phyloP scores from a whole-genome alignment of 2,888 invertebrate genomes.

The Rhorus exstirpatorius region DNA sequence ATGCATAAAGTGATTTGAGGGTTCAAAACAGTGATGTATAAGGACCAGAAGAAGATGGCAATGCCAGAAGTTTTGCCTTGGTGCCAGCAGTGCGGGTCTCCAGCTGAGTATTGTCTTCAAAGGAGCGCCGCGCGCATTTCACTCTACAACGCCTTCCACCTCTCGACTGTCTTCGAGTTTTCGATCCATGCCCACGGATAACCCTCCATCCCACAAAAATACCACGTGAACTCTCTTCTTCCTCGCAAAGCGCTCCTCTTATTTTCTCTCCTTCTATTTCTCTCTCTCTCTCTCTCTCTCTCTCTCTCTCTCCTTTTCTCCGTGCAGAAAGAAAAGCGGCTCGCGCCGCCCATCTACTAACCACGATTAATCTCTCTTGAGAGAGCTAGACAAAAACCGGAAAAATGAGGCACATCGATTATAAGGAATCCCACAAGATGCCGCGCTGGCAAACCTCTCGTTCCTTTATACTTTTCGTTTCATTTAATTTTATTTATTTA shows the following conservation, averaged over 20 bases:
- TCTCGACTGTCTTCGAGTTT: constrained; percentile 28
- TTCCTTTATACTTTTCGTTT: constrained; percentile 6
- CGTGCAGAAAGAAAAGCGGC: constrained; percentile 40
- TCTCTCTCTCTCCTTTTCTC: constrained; percentile 44
- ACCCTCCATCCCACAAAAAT: constrained; percentile 63
- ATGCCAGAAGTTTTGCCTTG: constrained; percentile 58
- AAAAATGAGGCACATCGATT: constrained; percentile 82
- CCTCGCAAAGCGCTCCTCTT: constrained; percentile 40
- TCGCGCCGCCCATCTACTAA: constrained; percentile 72
- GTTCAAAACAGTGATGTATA: constrained; percentile 45
- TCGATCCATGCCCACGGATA: constrained; percentile 54
- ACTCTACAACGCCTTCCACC: constrained; percentile 55
- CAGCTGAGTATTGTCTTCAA: constrained; percentile 79
- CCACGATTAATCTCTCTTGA: constrained; percentile 80
- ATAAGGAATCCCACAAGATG: constrained; percentile 66
- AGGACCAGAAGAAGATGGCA: constrained; percentile 56
- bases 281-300: too few species aligned
- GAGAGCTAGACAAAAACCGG: constrained; percentile 80
- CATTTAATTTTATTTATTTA: not conserved
- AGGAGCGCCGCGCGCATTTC: constrained; percentile 76
- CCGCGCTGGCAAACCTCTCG: constrained; percentile 21
- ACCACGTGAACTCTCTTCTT: constrained; percentile 56
- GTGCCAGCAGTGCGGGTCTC: constrained; percentile 74
- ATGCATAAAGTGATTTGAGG: constrained; percentile 41
- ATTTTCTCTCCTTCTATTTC: too few species aligned